Percentiles rank a stretch among this genome's conserved stretches.
Evolutionary conservation across 2,113 vertebrate species (phyloP).

Genomic region (Ammodytes dubius): DNA sequence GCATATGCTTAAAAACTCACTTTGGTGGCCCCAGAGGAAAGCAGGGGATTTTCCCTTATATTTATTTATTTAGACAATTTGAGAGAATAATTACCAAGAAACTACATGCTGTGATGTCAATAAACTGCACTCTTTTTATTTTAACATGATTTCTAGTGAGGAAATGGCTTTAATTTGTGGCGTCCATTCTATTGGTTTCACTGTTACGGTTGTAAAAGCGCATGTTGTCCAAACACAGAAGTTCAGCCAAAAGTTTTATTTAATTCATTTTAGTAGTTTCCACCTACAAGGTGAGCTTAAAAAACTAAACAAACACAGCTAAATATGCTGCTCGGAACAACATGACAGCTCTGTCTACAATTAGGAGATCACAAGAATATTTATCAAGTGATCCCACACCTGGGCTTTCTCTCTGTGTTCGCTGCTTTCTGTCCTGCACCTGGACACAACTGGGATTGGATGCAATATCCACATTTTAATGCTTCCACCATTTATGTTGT

Average conservation of each 20-base stretch:
- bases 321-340: no score
- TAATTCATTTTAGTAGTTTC: no score
- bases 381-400: no score
- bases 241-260: background rate
- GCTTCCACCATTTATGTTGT: no score
- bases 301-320: no score
- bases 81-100: conserved; percentile 37
- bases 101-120: conserved; percentile 35
- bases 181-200: background rate
- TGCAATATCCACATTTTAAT: no score
- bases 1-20: conserved; percentile 2
- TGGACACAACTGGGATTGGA: no score
- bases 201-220: background rate
- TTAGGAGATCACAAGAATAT: no score
- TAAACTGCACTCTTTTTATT: conserved; percentile 8
- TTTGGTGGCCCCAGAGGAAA: background rate
- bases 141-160: background rate
- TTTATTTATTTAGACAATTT: conserved; percentile 11
- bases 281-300: no score
- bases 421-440: no score
- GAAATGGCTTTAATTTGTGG: background rate
- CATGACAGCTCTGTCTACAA: no score
- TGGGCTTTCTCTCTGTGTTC: no score
- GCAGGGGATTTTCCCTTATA: background rate
- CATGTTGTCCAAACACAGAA: background rate